Evolutionary conservation across 2,888 invertebrate genomes (phyloP).

Genomic region (Lacanobia wlatinum): DNA sequence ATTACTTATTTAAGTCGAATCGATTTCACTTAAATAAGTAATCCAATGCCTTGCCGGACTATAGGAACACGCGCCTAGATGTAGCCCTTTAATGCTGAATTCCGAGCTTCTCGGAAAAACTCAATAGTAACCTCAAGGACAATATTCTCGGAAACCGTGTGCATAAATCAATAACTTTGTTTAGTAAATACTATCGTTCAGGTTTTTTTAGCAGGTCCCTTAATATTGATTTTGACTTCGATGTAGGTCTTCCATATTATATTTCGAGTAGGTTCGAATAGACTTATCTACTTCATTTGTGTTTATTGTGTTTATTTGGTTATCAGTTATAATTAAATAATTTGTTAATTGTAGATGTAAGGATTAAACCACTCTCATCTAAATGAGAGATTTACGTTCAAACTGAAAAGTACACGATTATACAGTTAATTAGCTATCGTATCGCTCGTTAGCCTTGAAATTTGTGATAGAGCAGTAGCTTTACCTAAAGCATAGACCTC

Average conservation of each 20-base stretch:
- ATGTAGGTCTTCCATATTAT: slow-evolving; percentile 5
- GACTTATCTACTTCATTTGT: background rate
- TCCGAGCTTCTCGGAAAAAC: background rate
- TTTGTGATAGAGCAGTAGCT: slow-evolving; percentile 28
- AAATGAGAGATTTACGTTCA: slow-evolving; percentile 23
- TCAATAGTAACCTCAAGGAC: background rate
- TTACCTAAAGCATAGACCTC: slow-evolving; percentile 19
- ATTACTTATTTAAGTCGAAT: slow-evolving; percentile 12
- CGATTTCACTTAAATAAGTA: background rate
- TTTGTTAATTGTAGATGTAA: slow-evolving; percentile 2
- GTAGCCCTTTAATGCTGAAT: background rate
- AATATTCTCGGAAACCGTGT: background rate
- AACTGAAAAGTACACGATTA: slow-evolving; percentile 34
- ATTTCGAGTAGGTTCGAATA: slow-evolving; percentile 8
- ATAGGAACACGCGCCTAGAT: background rate
- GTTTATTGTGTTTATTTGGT: background rate
- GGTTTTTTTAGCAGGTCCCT: slow-evolving; percentile 16
- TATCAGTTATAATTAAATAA: slow-evolving; percentile 2
- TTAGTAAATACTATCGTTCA: background rate
- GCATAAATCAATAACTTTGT: background rate
- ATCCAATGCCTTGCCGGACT: background rate
- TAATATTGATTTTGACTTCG: background rate
- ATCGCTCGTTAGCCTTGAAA: slow-evolving; percentile 51
- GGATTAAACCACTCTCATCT: slow-evolving; percentile 5
- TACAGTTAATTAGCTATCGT: slow-evolving; percentile 42